These are phyloP conservation scores for Epinephelus moara DNA, from an alignment of 2,113 vertebrate species.

Conservation along the genomic window DNA sequence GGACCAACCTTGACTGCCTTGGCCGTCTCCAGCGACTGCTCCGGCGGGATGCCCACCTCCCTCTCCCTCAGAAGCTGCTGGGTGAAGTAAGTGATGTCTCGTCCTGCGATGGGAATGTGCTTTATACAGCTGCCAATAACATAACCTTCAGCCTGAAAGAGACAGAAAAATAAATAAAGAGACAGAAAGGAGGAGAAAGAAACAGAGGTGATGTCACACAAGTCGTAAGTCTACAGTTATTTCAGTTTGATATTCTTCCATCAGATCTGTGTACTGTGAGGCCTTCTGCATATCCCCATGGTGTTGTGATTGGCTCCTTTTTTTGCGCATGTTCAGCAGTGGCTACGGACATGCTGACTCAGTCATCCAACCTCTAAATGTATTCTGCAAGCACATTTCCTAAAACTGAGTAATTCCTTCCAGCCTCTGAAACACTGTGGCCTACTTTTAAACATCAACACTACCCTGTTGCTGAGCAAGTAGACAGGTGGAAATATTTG, in stretches of 20 bases:
- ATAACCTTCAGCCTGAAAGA: conserved; percentile 94
- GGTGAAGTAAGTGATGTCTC: conserved; percentile 99
- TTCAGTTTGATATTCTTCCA: neutral
- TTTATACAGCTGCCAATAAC: conserved; percentile 99
- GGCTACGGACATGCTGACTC: conserved; percentile 50
- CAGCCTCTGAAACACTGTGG: conserved; percentile 25
- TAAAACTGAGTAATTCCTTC: conserved; percentile 42
- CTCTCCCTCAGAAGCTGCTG: conserved; percentile 96
- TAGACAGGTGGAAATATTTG: neutral
- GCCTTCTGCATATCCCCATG: neutral
- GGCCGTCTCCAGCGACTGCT: conserved; percentile 98
- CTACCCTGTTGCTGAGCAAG: conserved; percentile 15
- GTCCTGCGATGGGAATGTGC: conserved; percentile 98
- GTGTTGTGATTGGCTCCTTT: conserved; percentile 38
- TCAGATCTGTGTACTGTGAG: neutral
- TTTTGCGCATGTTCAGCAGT: conserved; percentile 28
- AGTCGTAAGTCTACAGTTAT: neutral
- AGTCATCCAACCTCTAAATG: conserved; percentile 29
- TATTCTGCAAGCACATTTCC: conserved; percentile 60
- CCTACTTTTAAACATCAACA: conserved; percentile 36
- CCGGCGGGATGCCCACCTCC: conserved; percentile 98
- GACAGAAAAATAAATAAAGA: neutral
- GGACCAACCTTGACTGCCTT: conserved; percentile 95
- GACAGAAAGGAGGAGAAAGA: neutral
- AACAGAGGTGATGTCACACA: neutral